A percentile compares a stretch with the other conserved stretches of the same genome.
phyloP scores from a whole-genome alignment of 2,797 vertebrate genomes.

The Phoxinus dragarum region DNA sequence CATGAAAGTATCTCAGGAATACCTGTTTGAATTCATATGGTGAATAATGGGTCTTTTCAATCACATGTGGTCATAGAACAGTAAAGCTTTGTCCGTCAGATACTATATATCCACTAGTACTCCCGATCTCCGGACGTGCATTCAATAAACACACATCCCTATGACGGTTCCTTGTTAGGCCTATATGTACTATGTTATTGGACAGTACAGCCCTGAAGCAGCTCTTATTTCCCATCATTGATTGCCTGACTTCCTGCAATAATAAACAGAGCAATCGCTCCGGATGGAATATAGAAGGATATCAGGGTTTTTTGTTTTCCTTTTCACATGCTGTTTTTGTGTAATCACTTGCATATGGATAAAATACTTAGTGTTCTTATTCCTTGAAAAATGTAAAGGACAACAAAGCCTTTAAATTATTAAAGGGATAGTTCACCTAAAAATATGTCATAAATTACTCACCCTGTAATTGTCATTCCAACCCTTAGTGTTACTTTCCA shows the following conservation, averaged over 20 bases:
- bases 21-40: background rate
- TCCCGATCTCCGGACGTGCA: background rate
- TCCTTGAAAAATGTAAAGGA: background rate
- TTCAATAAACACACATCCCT: conserved; percentile 31
- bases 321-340: conserved; percentile 39
- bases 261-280: conserved; percentile 53
- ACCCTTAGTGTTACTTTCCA: background rate
- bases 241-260: conserved; percentile 60
- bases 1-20: background rate
- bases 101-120: background rate
- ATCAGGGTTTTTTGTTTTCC: conserved; percentile 46
- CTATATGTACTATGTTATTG: conserved; percentile 32
- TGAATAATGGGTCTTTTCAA: conserved; percentile 38
- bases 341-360: conserved; percentile 52
- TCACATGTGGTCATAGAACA: conserved; percentile 34
- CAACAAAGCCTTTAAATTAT: background rate
- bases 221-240: conserved; percentile 61
- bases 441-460: background rate
- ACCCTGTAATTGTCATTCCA: background rate
- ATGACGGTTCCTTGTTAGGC: conserved; percentile 11
- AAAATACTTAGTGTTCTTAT: conserved; percentile 20
- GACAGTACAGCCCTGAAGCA: conserved; percentile 49
- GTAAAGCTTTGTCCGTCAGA: conserved; percentile 15
- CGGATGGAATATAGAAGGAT: conserved; percentile 45
- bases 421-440: background rate